These are phyloP conservation scores for Agrochola macilenta DNA, from an alignment of 2,888 invertebrate species.

Conservation along the genomic window DNA sequence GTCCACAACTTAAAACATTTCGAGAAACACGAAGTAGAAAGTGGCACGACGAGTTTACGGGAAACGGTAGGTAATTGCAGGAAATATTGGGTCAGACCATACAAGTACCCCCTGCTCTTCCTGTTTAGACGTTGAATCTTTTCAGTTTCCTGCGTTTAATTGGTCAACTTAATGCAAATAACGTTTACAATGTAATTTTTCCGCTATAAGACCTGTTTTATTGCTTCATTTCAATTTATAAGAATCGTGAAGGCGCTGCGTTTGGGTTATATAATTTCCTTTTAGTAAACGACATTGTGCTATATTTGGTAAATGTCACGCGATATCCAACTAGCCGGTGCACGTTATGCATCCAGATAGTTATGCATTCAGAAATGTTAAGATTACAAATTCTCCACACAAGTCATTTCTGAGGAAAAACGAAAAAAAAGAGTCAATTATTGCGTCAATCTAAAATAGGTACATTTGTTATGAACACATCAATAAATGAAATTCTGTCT, in stretches of 20 bases:
- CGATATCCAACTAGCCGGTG: not conserved
- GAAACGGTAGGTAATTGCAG: constrained; percentile 76
- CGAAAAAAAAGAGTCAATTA: not conserved
- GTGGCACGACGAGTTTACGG: constrained; percentile 74
- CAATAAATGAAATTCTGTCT: constrained; percentile 1
- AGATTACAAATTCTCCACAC: not conserved
- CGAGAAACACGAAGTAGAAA: constrained; percentile 74
- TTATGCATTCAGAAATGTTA: constrained; percentile 1
- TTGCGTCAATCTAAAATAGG: not conserved
- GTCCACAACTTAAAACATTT: constrained; percentile 64
- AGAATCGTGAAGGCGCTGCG: constrained; percentile 15
- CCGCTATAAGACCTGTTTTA: constrained; percentile 40
- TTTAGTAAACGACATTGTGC: constrained; percentile 31
- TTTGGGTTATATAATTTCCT: constrained; percentile 37
- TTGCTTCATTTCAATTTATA: constrained; percentile 31
- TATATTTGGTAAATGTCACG: constrained; percentile 37
- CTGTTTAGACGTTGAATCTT: constrained; percentile 60
- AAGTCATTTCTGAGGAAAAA: too few species aligned
- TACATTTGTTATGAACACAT: not conserved
- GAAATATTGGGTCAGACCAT: constrained; percentile 70
- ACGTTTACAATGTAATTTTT: constrained; percentile 54
- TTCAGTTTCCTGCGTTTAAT: constrained; percentile 61
- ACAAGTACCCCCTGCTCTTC: constrained; percentile 61
- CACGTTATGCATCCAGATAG: not conserved
- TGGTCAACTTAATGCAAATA: constrained; percentile 59